These are phyloP conservation scores for Ctenodactylus gundi DNA, from an alignment of 2,113 vertebrate species.

Conservation along the genomic window DNA sequence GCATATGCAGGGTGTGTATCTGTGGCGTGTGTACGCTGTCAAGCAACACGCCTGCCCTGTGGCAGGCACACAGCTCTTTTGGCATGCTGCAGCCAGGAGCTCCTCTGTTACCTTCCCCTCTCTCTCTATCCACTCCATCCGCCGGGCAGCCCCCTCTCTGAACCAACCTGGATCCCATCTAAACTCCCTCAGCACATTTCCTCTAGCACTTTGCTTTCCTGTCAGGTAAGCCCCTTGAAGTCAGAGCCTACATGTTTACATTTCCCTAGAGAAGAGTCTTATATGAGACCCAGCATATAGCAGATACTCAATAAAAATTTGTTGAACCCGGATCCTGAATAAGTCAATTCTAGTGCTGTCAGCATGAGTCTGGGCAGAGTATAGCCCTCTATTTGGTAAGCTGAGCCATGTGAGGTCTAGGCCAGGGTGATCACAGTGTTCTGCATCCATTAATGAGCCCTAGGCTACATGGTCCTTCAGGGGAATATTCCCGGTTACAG, in stretches of 20 bases:
- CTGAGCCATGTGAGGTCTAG: not conserved
- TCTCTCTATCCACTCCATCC: too few species aligned
- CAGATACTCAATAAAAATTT: not conserved
- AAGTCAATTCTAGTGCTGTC: not conserved
- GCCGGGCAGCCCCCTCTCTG: not conserved
- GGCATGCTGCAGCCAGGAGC: not conserved
- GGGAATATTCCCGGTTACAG: not conserved
- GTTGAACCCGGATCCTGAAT: not conserved
- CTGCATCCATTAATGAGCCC: not conserved
- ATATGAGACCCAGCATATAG: not conserved
- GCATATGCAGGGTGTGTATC: not conserved
- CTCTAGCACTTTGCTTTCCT: not conserved
- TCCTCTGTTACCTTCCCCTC: accelerated
- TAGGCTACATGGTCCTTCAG: not conserved
- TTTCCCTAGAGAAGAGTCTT: not conserved
- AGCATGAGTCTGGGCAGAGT: not conserved
- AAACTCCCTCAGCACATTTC: not conserved
- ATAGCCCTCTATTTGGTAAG: not conserved
- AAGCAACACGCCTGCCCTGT: not conserved
- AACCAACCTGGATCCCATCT: not conserved
- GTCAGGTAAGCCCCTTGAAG: not conserved
- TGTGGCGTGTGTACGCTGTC: not conserved
- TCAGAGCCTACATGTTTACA: not conserved
- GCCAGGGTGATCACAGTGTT: not conserved
- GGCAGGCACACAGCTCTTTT: too few species aligned